Evolutionary conservation across 2,113 vertebrate genomes (phyloP).

Genomic region (Sterrhoptilus dennistouni): DNA sequence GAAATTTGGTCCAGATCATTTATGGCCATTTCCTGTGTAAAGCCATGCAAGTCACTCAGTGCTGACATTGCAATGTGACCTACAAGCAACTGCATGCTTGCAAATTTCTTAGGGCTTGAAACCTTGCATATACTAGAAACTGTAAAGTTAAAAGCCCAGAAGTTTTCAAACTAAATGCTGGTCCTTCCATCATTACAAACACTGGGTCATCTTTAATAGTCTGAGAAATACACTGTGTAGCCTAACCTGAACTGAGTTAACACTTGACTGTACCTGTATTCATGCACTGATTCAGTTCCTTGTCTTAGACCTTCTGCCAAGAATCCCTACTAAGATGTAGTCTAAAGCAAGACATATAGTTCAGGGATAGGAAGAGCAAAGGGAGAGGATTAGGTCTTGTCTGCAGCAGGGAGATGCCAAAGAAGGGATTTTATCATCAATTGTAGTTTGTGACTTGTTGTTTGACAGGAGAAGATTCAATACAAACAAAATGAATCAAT

Average conservation of each 20-base stretch:
- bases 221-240: not conserved
- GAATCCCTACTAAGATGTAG: not conserved
- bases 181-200: not conserved
- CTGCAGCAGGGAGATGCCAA: not conserved
- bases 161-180: not conserved
- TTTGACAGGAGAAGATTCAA: not conserved
- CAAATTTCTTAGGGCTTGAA: not conserved
- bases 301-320: not conserved
- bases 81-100: not conserved
- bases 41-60: not conserved
- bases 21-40: not conserved
- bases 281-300: not conserved
- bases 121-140: not conserved
- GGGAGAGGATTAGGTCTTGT: not conserved
- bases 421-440: not conserved
- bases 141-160: not conserved
- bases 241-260: not conserved
- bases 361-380: not conserved
- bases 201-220: not conserved
- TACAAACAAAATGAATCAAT: not conserved
- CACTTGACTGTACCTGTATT: not conserved
- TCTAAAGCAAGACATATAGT: fast-evolving
- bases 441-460: not conserved
- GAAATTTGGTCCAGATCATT: slow-evolving; percentile 25
- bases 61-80: not conserved